Percentiles rank a stretch among this genome's conserved stretches.
These are phyloP conservation scores for Stenoptilia bipunctidactyla DNA, from an alignment of 2,888 invertebrate species.

Conservation along the genomic window DNA sequence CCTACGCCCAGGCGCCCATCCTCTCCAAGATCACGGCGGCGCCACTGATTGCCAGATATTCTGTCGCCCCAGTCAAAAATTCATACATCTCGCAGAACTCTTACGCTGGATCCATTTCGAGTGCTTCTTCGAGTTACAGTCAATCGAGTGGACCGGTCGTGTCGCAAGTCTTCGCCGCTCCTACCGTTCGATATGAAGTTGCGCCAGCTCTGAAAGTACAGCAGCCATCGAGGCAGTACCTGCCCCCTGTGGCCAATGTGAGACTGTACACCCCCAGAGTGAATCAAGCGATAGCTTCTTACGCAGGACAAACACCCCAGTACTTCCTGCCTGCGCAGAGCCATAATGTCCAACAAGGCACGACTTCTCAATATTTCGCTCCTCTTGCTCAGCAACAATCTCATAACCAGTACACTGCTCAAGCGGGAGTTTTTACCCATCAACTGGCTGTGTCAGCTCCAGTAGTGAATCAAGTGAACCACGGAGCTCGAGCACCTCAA, in stretches of 20 bases:
- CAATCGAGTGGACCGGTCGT: constrained; percentile 53
- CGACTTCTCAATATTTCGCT: constrained; percentile 11
- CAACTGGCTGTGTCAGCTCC: constrained; percentile 17
- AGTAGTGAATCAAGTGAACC: constrained; percentile 26
- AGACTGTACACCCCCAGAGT: constrained; percentile 32
- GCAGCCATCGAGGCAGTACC: constrained; percentile 9
- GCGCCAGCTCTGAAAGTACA: constrained; percentile 39
- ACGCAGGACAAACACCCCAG: background rate
- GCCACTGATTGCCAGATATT: constrained; percentile 49
- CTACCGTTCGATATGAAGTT: constrained; percentile 44
- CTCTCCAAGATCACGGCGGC: constrained; percentile 60
- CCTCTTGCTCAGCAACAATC: constrained; percentile 7
- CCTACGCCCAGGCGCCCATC: constrained; percentile 66
- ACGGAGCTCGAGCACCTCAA: constrained; percentile 19
- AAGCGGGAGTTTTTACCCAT: constrained; percentile 7
- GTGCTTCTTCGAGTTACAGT: constrained; percentile 50
- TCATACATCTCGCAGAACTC: constrained; percentile 42
- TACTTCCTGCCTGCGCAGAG: constrained; percentile 20
- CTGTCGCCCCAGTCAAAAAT: constrained; percentile 39
- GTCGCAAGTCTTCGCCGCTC: constrained; percentile 55
- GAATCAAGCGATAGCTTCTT: constrained; percentile 14
- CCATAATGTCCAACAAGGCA: constrained; percentile 19
- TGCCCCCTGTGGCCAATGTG: constrained; percentile 24
- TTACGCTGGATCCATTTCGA: constrained; percentile 41
- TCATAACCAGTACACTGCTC: constrained; percentile 23